Base-by-base conservation (phyloP, 2,888 invertebrate genomes). In the Eudemis profundana region DNA sequence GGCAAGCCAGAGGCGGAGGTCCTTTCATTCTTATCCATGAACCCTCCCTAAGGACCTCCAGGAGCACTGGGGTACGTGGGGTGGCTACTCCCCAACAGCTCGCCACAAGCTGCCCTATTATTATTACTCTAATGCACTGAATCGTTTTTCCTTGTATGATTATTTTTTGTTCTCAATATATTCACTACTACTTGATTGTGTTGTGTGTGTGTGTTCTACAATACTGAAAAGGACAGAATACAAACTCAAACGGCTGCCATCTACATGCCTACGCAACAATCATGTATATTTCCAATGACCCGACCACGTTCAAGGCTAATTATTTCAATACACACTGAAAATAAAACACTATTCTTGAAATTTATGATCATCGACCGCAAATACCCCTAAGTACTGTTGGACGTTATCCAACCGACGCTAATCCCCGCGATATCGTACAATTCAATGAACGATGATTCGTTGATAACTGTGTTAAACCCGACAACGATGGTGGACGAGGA, bases 361-460 rank as follows among this genome's bases (percentile, higher is more conserved):
- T 49, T 49, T 12, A 23, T 27, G 15, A 54, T 23, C 23, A 33
- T 19, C 10, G 42, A 44, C 17, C 29, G 29, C 15, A 53, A 63
- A 46, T 19, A 62, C 21, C 29, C 21, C 15, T 19, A 19, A 36
- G 47, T 49, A 49, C 47, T 47, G 29, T 59, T 64, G 64, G 64
- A 59, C 59, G 42, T 7, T 36, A 51, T 64, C 64, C 64, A 63
- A 63, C 63, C 23, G 36, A 15, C 15, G 51, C 40, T 57, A 56
- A 64, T 64, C 51, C 49, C 8, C 40, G 59, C 50, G 50, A 46
- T 59, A 54, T 51, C 36, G 51, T 38, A 38, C 44, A 59, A 64
- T 64, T 64, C 59, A 64, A 59, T 64, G 51, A 64, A 36, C 64
- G 64, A 64, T 64, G 64, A 64, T 59, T 51, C 64, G 59, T 27